These are phyloP conservation scores for Drosophila leonis DNA, from an alignment of 2,888 invertebrate genomes.

Conservation along the genomic window DNA sequence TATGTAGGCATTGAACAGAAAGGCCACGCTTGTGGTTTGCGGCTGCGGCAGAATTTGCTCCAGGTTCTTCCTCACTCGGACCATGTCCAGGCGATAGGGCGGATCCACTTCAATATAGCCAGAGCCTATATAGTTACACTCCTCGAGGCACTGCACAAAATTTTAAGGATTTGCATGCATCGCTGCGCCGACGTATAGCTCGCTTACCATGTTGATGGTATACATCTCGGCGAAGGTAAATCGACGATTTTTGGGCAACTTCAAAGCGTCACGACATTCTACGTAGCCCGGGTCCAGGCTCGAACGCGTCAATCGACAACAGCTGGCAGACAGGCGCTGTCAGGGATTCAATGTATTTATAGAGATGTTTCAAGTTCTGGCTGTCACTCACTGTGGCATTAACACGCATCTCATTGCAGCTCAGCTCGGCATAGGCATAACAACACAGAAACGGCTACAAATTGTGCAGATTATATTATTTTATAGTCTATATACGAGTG, in stretches of 20 bases:
- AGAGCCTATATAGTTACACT: conserved; percentile 63
- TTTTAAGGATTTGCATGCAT: background rate
- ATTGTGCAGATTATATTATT: background rate
- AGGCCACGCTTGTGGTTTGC: conserved; percentile 32
- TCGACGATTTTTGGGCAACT: conserved; percentile 34
- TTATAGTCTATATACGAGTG: background rate
- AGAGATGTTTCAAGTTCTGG: background rate
- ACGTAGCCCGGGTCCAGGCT: conserved; percentile 48
- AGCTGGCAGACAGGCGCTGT: conserved; percentile 48
- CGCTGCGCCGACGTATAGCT: background rate
- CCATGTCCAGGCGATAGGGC: conserved; percentile 58
- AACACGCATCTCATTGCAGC: conserved; percentile 37
- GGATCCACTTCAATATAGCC: conserved; percentile 68
- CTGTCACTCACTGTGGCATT: conserved; percentile 62
- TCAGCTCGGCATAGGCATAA: conserved; percentile 14
- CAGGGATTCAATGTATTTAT: background rate
- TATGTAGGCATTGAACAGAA: conserved; percentile 56
- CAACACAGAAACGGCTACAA: conserved; percentile 30
- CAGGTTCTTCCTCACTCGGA: conserved; percentile 46
- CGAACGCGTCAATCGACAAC: conserved; percentile 59
- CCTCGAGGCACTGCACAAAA: conserved; percentile 64
- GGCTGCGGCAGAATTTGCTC: conserved; percentile 50
- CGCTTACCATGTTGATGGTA: conserved; percentile 66
- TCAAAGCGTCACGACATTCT: conserved; percentile 37
- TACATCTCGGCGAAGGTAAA: conserved; percentile 55